Conservation (phyloP, 1,140 invertebrate species). For the Drosophila carrolli region DNA sequence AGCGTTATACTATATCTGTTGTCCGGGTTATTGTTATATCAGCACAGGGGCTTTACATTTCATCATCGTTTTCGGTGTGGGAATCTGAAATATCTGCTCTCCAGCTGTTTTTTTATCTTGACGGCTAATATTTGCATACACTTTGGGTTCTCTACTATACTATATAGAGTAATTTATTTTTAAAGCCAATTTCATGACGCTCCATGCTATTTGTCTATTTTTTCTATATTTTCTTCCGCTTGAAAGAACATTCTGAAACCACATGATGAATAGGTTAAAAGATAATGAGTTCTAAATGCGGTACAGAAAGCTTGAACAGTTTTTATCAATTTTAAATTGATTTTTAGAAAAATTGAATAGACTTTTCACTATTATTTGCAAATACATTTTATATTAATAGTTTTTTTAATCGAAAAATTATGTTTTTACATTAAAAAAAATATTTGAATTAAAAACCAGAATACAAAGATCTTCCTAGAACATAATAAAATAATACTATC, state of each 20-base stretch:
- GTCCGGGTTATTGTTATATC: slow-evolving; percentile 48
- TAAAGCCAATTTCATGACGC: slow-evolving; percentile 47
- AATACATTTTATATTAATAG: too few relatives aligned
- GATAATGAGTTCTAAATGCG: slow-evolving; percentile 13
- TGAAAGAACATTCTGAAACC: slow-evolving; percentile 17
- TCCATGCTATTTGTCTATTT: slow-evolving; percentile 33
- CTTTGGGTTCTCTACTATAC: not conserved
- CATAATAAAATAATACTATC: too few relatives aligned
- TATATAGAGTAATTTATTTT: slow-evolving; percentile 33
- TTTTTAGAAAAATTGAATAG: not conserved
- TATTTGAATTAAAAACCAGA: too few relatives aligned
- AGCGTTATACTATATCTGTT: slow-evolving; percentile 1
- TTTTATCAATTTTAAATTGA: not conserved
- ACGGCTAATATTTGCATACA: slow-evolving; percentile 14
- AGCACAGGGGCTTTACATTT: slow-evolving; percentile 17
- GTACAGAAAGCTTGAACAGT: slow-evolving; percentile 16
- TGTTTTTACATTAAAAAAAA: too few relatives aligned
- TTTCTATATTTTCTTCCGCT: slow-evolving; percentile 27
- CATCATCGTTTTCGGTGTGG: slow-evolving; percentile 7
- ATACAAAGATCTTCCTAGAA: too few relatives aligned
- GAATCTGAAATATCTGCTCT: slow-evolving; percentile 3
- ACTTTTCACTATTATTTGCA: too few relatives aligned
- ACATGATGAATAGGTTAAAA: slow-evolving; percentile 13
- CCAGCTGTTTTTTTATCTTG: slow-evolving; percentile 32
- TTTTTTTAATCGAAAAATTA: too few relatives aligned